phyloP scores from a whole-genome alignment of 2,888 invertebrate species.

The Mystacides longicornis region DNA sequence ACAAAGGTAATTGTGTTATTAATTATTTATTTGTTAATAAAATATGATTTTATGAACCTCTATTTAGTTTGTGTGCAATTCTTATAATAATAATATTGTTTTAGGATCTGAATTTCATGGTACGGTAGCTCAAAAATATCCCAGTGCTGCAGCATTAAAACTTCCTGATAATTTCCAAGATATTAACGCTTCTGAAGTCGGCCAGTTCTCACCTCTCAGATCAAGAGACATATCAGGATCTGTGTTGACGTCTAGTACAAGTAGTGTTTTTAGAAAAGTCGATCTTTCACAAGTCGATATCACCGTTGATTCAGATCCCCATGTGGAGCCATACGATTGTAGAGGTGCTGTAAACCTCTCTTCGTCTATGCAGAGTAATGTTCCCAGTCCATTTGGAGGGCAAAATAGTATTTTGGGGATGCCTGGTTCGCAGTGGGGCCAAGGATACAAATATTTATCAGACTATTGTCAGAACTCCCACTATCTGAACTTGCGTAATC shows the following conservation, averaged over 20 bases:
- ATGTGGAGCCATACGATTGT: constrained; percentile 62
- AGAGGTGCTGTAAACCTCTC: constrained; percentile 58
- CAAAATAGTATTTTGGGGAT: constrained; percentile 61
- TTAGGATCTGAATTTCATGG: constrained; percentile 37
- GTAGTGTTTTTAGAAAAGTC: constrained; percentile 28
- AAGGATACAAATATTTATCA: constrained; percentile 61
- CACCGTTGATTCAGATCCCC: constrained; percentile 45
- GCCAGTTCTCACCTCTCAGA: constrained; percentile 57
- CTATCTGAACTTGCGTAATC: constrained; percentile 50
- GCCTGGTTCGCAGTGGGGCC: constrained; percentile 68
- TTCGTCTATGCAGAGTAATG: constrained; percentile 68
- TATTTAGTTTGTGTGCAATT: no score
- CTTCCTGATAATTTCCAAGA: constrained; percentile 56
- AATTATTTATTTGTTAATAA: no score
- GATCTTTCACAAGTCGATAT: constrained; percentile 32
- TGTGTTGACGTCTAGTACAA: constrained; percentile 44
- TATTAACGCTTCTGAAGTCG: constrained; percentile 56
- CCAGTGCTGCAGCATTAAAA: constrained; percentile 47
- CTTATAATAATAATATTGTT: constrained; percentile 11
- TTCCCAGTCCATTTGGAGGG: constrained; percentile 59
- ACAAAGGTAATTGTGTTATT: no score
- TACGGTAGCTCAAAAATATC: constrained; percentile 44
- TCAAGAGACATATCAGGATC: constrained; percentile 57
- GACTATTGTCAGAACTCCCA: constrained; percentile 61
- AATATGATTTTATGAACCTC: no score